Conservation (phyloP, 1,140 invertebrate genomes). For the Lordiphosa stackelbergi region DNA sequence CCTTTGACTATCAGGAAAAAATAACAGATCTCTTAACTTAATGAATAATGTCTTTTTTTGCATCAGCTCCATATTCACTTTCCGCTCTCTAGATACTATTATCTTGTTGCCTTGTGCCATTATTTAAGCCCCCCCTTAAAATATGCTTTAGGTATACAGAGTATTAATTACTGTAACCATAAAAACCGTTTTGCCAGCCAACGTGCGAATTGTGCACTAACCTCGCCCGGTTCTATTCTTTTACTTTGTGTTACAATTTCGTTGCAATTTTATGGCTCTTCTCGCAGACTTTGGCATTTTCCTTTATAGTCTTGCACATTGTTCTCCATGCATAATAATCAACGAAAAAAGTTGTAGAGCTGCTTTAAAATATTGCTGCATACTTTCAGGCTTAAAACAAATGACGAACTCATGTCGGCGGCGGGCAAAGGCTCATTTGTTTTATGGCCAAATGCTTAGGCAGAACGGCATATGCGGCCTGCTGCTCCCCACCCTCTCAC, state of each 20-base stretch:
- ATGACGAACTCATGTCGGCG: slow-evolving; percentile 64
- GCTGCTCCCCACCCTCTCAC: neutral
- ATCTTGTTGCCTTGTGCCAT: no score
- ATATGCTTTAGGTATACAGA: no score
- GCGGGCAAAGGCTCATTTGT: slow-evolving; percentile 57
- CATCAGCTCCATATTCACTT: no score
- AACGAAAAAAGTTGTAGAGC: slow-evolving; percentile 26
- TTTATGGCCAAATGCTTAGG: slow-evolving; percentile 61
- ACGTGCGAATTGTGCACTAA: slow-evolving; percentile 4
- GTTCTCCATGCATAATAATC: slow-evolving; percentile 37
- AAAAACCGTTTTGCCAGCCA: no score
- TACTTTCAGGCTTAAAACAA: slow-evolving; percentile 38
- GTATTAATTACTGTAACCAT: no score
- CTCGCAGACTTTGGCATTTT: slow-evolving; percentile 10
- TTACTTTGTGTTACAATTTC: slow-evolving; percentile 66
- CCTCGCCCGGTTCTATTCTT: slow-evolving; percentile 16
- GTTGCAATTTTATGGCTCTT: slow-evolving; percentile 55
- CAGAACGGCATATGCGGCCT: slow-evolving; percentile 45
- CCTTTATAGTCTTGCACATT: slow-evolving; percentile 10
- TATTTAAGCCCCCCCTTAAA: no score
- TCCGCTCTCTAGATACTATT: no score
- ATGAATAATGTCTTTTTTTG: no score
- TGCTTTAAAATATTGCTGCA: slow-evolving; percentile 38
- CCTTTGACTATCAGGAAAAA: no score
- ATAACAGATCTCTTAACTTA: no score